Percentiles rank a stretch among this genome's conserved stretches.
Conservation (phyloP, 2,888 invertebrate genomes). For the Caenorhabditis sinica region DNA sequence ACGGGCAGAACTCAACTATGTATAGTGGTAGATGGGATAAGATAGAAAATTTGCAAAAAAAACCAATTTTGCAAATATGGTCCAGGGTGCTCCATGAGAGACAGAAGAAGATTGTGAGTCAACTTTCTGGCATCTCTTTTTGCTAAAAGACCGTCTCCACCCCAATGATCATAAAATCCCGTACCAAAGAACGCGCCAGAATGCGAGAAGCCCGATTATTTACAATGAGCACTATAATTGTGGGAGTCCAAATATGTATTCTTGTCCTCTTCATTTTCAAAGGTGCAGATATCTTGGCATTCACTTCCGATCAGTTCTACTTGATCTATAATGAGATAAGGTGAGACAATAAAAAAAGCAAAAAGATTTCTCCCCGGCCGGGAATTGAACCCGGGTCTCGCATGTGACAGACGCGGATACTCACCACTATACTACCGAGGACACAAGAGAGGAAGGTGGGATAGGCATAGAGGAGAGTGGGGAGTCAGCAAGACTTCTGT, state of each 20-base stretch:
- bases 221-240: constrained; percentile 62
- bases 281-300: constrained; percentile 32
- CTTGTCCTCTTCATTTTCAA: constrained; percentile 44
- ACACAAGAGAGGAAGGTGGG: constrained; percentile 37
- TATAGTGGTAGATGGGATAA: too few species aligned
- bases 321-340: constrained; percentile 53
- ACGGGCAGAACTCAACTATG: not conserved
- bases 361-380: constrained; percentile 70
- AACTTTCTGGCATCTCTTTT: not conserved
- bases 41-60: too few species aligned
- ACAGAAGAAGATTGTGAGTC: constrained; percentile 17
- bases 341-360: constrained; percentile 16
- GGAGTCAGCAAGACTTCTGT: too few species aligned
- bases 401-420: constrained; percentile 77
- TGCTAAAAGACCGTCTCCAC: not conserved
- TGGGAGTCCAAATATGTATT: constrained; percentile 52
- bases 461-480: too few species aligned
- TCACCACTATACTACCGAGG: constrained; percentile 75
- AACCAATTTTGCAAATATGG: too few species aligned
- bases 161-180: constrained; percentile 11
- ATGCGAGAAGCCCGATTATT: constrained; percentile 52
- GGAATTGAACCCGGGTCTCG: constrained; percentile 76
- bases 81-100: constrained; percentile 29
- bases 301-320: constrained; percentile 56
- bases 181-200: constrained; percentile 29